A percentile compares a stretch with the other conserved stretches of the same genome.
Evolutionary conservation across 2,888 invertebrate genomes (phyloP).

Genomic region (Aleiodes alternator): DNA sequence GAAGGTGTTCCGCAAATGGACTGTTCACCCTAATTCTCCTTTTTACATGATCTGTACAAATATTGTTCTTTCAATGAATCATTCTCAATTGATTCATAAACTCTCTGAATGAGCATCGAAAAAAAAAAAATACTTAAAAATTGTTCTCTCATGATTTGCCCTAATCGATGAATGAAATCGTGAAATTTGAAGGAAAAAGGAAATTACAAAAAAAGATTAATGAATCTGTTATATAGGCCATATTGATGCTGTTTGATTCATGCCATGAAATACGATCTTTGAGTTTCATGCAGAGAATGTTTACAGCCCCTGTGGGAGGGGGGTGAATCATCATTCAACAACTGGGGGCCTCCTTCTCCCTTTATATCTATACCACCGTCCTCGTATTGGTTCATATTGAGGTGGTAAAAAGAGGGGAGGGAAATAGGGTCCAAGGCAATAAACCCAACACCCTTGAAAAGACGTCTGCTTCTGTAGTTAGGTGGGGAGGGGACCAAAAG

Average conservation of each 20-base stretch:
- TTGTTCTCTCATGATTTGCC: too few species aligned
- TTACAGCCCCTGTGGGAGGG: slow-evolving; percentile 46
- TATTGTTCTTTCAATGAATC: too few species aligned
- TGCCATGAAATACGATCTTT: slow-evolving; percentile 38
- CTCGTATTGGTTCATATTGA: slow-evolving; percentile 22
- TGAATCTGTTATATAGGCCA: slow-evolving; percentile 28
- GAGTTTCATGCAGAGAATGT: slow-evolving; percentile 41
- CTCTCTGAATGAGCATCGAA: too few species aligned
- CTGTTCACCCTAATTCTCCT: too few species aligned
- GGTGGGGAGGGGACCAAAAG: background rate
- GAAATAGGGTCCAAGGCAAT: slow-evolving; percentile 50
- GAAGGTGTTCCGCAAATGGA: too few species aligned
- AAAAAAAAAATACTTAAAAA: too few species aligned
- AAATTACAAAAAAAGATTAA: slow-evolving; percentile 22
- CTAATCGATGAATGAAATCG: background rate
- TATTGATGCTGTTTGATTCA: slow-evolving; percentile 34
- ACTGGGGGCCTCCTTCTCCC: slow-evolving; percentile 27
- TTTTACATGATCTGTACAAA: too few species aligned
- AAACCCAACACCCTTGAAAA: slow-evolving; percentile 56
- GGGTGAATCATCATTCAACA: slow-evolving; percentile 53
- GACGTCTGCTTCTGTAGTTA: slow-evolving; percentile 40
- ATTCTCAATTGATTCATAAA: too few species aligned
- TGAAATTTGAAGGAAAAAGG: background rate
- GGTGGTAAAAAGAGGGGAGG: slow-evolving; percentile 34
- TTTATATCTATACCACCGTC: slow-evolving; percentile 15